Conservation (phyloP, 2,888 invertebrate species). For the Pediacus dermestoides region DNA sequence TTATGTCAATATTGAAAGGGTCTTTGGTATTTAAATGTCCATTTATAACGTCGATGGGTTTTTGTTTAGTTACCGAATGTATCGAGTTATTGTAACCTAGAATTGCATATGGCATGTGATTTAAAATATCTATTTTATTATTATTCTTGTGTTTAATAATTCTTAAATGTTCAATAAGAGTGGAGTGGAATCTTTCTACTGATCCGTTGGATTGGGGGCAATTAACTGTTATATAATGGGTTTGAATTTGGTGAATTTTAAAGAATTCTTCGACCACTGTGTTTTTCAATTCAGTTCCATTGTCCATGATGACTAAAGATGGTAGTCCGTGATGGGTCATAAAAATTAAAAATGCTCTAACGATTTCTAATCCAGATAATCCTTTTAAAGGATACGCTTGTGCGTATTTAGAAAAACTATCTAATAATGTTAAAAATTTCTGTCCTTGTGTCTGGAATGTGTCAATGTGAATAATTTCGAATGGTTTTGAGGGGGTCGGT, state of each 20-base stretch:
- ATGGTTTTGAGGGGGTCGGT: constrained; percentile 25
- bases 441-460: constrained; percentile 7
- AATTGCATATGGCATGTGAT: constrained; percentile 13
- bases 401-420: constrained; percentile 6
- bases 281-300: constrained; percentile 16
- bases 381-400: constrained; percentile 7
- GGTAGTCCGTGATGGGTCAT: constrained; percentile 12
- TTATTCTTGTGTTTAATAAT: constrained; percentile 1
- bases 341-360: constrained; percentile 8
- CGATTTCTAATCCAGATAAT: constrained; percentile 1
- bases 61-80: constrained; percentile 12
- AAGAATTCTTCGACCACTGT: constrained; percentile 13
- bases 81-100: constrained; percentile 15
- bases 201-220: constrained; percentile 16
- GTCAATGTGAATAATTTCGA: constrained; percentile 8
- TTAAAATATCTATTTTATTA: constrained; percentile 1
- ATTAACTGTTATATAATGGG: constrained; percentile 14
- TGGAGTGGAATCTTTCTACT: constrained; percentile 16
- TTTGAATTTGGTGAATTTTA: constrained; percentile 15
- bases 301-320: constrained; percentile 13
- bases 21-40: constrained; percentile 12
- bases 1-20: constrained; percentile 14
- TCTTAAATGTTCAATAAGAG: constrained; percentile 13
- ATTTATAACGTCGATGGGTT: constrained; percentile 12
- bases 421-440: constrained; percentile 1